Base-by-base conservation (phyloP, 1,140 invertebrate genomes). In the Anoplophora glabripennis region DNA sequence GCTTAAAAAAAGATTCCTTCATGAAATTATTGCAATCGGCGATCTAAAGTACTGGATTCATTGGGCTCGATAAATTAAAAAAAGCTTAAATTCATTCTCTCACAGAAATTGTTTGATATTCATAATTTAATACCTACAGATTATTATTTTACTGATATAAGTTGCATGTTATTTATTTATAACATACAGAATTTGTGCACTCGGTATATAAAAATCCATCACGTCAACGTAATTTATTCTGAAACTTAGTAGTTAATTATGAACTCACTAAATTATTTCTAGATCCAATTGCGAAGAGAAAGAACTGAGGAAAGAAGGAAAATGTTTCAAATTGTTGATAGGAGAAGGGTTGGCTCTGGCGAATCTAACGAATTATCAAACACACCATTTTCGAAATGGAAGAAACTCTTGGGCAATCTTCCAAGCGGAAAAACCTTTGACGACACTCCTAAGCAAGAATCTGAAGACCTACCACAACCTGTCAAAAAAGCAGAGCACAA, bases 231-330 rank as follows among this genome's bases (percentile, higher is more conserved):
- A n/a, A n/a, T 38, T 11, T 37, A 57, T 53, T 11, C 41, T 63
- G 33, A 54, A 40, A 42, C 14, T 28, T 28, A 28, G 5, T 28
- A 28, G 2, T 28, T 28, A 28, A 28, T 28, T 28, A 5, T 5
- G 21, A 5, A 28, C 5, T 28, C 21, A 5, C 21, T 3, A 28
- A 28, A 28, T 28, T 37, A 12, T 63, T 68, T 71, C 34, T 49
- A 89, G 86, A 85, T 87, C 42, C 90, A 93, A 78, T 71, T 93
- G 46, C 82, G 90, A 41, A 82, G 91, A 66, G 94, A 97, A 75
- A 80, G 94, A 45, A 95, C 92, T 0, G 94, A 96, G 78, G 94
- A 96, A 72, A 82, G 94, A 64, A 83, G 90, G 64, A 96, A 96
- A 80, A 89, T 96, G 82, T 94, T 94, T 65, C 89, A 93, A 78